Evolutionary conservation across 23 tunicate species (phyloP).

Genomic region (Pegea sp.): DNA sequence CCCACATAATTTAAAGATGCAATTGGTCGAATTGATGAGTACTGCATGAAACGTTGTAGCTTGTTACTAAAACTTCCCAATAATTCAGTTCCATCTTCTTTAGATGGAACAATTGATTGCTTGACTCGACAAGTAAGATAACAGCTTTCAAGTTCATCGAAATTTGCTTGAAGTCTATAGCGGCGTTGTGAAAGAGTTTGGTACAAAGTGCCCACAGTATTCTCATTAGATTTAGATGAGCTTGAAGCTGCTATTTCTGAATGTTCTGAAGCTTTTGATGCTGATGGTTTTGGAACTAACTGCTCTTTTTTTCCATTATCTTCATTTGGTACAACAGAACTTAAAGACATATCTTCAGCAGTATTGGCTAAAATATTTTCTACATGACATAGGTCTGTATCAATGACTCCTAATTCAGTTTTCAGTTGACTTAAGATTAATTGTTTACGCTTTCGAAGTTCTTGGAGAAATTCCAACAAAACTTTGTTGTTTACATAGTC

Average conservation of each 20-base stretch:
- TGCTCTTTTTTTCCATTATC: constrained; percentile 53
- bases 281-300: constrained; percentile 66
- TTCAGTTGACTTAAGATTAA: constrained; percentile 19
- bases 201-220: constrained; percentile 30
- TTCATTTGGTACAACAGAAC: constrained; percentile 71
- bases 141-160: constrained; percentile 60
- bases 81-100: constrained; percentile 35
- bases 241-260: constrained; percentile 5
- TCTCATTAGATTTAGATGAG: constrained; percentile 2
- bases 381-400: constrained; percentile 38
- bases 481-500: constrained; percentile 53
- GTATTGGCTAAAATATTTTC: constrained; percentile 35
- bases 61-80: constrained; percentile 48
- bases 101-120: constrained; percentile 36
- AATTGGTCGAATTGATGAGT: constrained; percentile 39
- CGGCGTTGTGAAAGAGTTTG: constrained; percentile 47
- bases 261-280: constrained; percentile 4
- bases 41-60: constrained; percentile 58
- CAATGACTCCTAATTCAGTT: constrained; percentile 42
- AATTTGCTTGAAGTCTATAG: constrained; percentile 29
- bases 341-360: constrained; percentile 6
- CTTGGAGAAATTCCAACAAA: constrained; percentile 51
- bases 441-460: constrained; percentile 35
- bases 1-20: constrained; percentile 77
- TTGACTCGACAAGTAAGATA: constrained; percentile 55